Evolutionary conservation across 2,113 vertebrate species (phyloP), one percentile per base, ranked within the genome.

Genomic region (Limanda limanda): DNA sequence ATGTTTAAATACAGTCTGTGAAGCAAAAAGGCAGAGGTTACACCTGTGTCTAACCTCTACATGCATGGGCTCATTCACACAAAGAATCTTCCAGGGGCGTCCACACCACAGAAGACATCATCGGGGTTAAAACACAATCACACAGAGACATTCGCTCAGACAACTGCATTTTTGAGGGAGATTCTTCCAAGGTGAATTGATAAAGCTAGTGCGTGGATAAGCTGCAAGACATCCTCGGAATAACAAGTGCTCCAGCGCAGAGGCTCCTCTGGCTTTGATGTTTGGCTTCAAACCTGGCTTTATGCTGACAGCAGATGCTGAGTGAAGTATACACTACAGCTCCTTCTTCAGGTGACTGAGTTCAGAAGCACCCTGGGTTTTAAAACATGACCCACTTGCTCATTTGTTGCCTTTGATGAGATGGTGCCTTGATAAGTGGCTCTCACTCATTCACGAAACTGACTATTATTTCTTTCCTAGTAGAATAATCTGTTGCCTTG

Each of bases 101-200:
- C 61, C 45, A 11, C 20, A 47, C 27, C 14, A 21, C 21, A 4
- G 37, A 82, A 71, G 64, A 72, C 67, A 64, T 54, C 68, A 54
- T 45, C 1, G 42, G 68, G 77, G 78, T 86, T 84, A 76, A 87
- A 89, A 74, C 79, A 70, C 78, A 87, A 72, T 73, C 85, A 69
- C 79, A 84, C 71, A 23, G 60, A 82, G 60, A 79, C 84, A 68
- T 74, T 84, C 71, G 64, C 73, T 83, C 83, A 84, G 68, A 89
- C 68, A 66, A 82, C 83, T 78, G 71, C 71, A 79, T 88, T 88
- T 86, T 62, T 78, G 71, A 76, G 83, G 83, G 83, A 40, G 83
- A 87, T 89, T 91, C 86, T 87, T 90, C 81, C 91, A 92, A 90
- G 89, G 91, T 92, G 89, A 91, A 91, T 90, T 88, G 82, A 91